Percentiles rank a stretch among this genome's conserved stretches.
Evolutionary conservation across 1,140 invertebrate species (phyloP).

Genomic region (Trinorchestia longiramus): DNA sequence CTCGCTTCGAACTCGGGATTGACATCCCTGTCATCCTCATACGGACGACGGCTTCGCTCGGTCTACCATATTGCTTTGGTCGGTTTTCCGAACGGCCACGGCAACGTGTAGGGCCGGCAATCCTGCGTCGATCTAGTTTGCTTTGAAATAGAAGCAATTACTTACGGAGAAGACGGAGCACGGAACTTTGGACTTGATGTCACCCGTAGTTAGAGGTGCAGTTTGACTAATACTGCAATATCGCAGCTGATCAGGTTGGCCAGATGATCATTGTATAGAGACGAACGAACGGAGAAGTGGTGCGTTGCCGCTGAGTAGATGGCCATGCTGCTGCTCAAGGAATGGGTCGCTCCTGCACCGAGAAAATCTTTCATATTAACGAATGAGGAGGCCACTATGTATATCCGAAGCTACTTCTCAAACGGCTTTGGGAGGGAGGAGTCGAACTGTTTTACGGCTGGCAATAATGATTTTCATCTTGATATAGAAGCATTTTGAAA

Average conservation of each 20-base stretch:
- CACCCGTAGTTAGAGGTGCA: neutral
- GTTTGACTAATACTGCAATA: neutral
- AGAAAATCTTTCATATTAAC: constrained; percentile 22
- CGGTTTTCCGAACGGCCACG: neutral
- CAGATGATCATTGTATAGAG: constrained; percentile 51
- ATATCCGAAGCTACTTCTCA: neutral
- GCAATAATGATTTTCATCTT: neutral
- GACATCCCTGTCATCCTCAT: neutral
- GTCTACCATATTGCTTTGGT: constrained; percentile 17
- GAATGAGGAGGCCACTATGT: constrained; percentile 4
- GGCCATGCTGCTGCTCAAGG: neutral
- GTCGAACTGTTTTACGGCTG: neutral
- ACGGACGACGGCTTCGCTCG: neutral
- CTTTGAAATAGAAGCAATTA: constrained; percentile 54
- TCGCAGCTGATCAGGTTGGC: constrained; percentile 44
- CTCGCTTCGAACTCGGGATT: neutral
- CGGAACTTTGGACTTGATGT: neutral
- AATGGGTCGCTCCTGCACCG: neutral
- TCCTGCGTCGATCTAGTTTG: constrained; percentile 48
- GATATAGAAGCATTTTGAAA: no score
- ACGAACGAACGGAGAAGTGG: constrained; percentile 35
- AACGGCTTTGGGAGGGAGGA: neutral
- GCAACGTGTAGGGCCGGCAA: constrained; percentile 28
- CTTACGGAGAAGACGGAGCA: constrained; percentile 25
- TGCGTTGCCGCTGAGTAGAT: constrained; percentile 25